phyloP scores from a whole-genome alignment of 2,113 vertebrate genomes.

The Ammodramus savannarum region DNA sequence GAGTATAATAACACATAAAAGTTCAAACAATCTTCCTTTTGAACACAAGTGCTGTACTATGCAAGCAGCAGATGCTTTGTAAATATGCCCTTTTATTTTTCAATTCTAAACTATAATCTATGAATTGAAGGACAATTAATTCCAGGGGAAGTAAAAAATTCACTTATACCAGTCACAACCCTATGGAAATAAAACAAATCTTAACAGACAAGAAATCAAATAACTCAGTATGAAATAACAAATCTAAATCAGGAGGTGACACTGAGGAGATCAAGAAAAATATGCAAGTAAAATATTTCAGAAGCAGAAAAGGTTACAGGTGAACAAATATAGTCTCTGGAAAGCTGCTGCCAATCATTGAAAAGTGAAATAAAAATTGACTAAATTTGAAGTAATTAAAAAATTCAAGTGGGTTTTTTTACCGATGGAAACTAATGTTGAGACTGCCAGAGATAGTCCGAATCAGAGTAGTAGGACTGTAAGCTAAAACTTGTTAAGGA shows the following conservation, averaged over 20 bases:
- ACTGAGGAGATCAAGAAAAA: constrained; percentile 29
- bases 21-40: neutral
- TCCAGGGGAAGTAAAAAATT: neutral
- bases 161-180: neutral
- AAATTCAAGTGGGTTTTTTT: neutral
- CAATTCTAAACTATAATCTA: neutral
- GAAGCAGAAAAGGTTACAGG: neutral
- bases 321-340: neutral
- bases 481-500: neutral
- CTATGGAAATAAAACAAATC: neutral
- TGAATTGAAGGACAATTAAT: neutral
- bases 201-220: constrained; percentile 60
- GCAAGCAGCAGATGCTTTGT: neutral
- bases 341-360: neutral
- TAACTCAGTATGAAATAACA: constrained; percentile 6
- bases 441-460: neutral
- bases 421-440: neutral
- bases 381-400: constrained; percentile 5
- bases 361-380: neutral
- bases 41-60: neutral
- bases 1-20: neutral
- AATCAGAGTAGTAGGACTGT: neutral
- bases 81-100: neutral
- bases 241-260: constrained; percentile 46
- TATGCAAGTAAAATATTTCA: neutral